Conservation (phyloP, 2,797 vertebrate species). For the Myioborus melanocephalus region DNA sequence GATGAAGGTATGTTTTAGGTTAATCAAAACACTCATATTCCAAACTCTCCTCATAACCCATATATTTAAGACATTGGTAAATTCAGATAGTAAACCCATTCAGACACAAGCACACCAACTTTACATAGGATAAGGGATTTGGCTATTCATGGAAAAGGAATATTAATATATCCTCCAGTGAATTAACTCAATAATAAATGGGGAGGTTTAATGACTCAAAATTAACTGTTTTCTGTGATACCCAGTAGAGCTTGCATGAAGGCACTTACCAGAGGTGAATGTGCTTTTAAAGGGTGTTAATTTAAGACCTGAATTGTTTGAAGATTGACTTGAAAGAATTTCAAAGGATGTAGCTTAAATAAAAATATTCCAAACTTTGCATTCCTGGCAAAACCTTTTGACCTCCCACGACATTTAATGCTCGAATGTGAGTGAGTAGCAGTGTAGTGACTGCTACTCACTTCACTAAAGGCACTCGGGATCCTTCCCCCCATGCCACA, state of each 20-base stretch:
- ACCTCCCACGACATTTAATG: constrained; percentile 59
- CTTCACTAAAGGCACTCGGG: constrained; percentile 51
- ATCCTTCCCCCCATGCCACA: constrained; percentile 39
- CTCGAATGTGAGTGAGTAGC: constrained; percentile 61
- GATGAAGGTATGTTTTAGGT: not conserved
- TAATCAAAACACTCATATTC: constrained; percentile 3
- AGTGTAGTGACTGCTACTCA: constrained; percentile 33
- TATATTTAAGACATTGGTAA: not conserved
- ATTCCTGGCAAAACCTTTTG: constrained; percentile 68
- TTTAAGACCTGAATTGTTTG: constrained; percentile 60
- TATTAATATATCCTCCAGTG: not conserved
- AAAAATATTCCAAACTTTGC: constrained; percentile 60
- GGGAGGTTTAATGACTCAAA: not conserved
- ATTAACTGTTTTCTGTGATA: not conserved
- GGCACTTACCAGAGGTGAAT: not conserved
- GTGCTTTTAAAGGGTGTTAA: constrained; percentile 45
- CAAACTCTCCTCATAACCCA: not conserved
- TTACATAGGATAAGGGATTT: not conserved
- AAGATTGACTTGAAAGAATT: constrained; percentile 70
- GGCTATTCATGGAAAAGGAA: not conserved
- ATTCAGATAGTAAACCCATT: not conserved
- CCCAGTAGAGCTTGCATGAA: not conserved
- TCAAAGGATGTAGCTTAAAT: constrained; percentile 56
- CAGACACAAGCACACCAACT: not conserved
- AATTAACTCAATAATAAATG: not conserved